A percentile compares a stretch with the other conserved stretches of the same genome.
Evolutionary conservation across 2,113 vertebrate species (phyloP).

Genomic region (Podarcis raffonei): DNA sequence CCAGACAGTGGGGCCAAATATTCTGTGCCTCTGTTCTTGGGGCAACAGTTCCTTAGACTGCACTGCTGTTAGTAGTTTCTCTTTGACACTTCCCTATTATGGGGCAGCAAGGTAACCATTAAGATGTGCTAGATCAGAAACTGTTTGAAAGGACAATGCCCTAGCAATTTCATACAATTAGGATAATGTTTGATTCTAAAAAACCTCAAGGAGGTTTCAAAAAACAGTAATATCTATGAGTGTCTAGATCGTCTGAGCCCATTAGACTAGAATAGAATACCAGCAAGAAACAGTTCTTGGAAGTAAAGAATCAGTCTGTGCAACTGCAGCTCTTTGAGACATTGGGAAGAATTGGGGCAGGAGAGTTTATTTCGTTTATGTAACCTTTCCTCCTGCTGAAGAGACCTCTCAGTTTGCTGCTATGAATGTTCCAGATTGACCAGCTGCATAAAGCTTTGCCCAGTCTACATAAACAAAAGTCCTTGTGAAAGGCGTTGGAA

Average conservation of each 20-base stretch:
- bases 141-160: background rate
- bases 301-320: background rate
- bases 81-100: background rate
- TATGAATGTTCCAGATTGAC: background rate
- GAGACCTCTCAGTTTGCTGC: background rate
- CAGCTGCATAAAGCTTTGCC: background rate
- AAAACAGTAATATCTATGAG: background rate
- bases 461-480: background rate
- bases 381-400: background rate
- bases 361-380: background rate
- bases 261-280: background rate
- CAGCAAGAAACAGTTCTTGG: background rate
- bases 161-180: background rate
- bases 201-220: too few species aligned
- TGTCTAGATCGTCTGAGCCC: background rate
- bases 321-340: background rate
- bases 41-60: background rate
- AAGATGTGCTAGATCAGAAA: background rate
- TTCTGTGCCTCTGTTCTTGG: background rate
- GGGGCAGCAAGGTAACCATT: background rate
- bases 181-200: too few species aligned
- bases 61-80: background rate
- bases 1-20: background rate
- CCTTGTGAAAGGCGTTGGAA: background rate
- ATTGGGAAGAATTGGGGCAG: background rate